Base-by-base conservation (phyloP, 2,888 invertebrate genomes). In the Stomorhina lunata region DNA sequence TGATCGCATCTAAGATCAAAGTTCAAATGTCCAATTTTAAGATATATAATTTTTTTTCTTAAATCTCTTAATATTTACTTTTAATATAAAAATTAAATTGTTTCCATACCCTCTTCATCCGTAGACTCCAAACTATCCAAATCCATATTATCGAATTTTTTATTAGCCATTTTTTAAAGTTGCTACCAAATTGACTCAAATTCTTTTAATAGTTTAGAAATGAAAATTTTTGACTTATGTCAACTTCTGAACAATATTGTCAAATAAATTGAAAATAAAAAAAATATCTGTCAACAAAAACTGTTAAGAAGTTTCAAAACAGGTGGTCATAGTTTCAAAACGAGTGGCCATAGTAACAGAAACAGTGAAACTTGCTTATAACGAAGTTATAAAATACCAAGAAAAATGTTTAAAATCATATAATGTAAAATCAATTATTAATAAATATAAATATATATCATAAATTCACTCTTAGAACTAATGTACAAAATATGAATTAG, bases 61-160 rank as follows among this genome's bases (percentile, higher is more conserved):
- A n/a, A n/a, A n/a, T n/a, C n/a, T n/a, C n/a, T n/a, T n/a, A n/a
- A n/a, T n/a, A n/a, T n/a, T n/a, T n/a, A n/a, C n/a, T n/a, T n/a
- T n/a, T n/a, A n/a, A n/a, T n/a, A n/a, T n/a, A n/a, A n/a, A n/a
- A n/a, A n/a, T n/a, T n/a, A n/a, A 2, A 43, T 27, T 15, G 10
- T 12, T 3, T 3, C 15, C 53, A 77, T 29, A 85, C 84, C 81
- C 27, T 66, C 81, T 22, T 75, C 85, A 63, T 73, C 77, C 9
- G 80, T 73, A 15, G 84, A 80, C 12, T 61, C 65, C 2, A 63
- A 71, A 40, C 76, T 75, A 12, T 80, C 80, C 32, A 76, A 25
- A 7, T 82, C 81, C 15, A 27, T 12, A 4, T 15, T 65, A 29
- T 59, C 63, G 2, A 15, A n/a, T 20, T 68, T 73, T 27, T 68